Conservation (phyloP, 2,797 vertebrate genomes). For the Coendou prehensilis region DNA sequence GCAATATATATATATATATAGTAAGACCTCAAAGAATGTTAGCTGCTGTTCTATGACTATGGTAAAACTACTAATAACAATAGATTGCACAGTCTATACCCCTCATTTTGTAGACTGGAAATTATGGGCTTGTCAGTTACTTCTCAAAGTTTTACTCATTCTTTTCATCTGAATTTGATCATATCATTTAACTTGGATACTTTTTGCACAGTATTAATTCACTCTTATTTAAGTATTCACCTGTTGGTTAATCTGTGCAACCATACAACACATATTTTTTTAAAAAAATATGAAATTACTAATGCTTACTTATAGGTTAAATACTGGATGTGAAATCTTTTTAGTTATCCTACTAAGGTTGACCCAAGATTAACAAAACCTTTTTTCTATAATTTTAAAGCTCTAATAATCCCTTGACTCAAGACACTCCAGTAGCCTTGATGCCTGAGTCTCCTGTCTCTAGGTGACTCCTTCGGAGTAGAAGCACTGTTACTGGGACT, state of each 20-base stretch:
- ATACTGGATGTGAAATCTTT: not conserved
- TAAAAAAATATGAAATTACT: not conserved
- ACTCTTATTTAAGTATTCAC: slow-evolving; percentile 11
- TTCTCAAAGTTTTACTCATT: slow-evolving; percentile 56
- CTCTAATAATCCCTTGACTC: not conserved
- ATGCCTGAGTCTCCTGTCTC: not conserved
- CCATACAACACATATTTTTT: not conserved
- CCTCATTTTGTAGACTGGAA: not conserved
- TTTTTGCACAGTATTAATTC: slow-evolving; percentile 40
- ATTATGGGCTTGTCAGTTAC: not conserved
- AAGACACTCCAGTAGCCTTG: not conserved
- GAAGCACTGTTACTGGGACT: not conserved
- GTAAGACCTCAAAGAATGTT: not conserved
- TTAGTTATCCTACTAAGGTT: slow-evolving; percentile 5
- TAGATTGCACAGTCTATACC: not conserved
- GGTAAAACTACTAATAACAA: not conserved
- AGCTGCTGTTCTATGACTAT: not conserved
- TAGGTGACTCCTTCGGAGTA: not conserved
- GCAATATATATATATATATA: not conserved
- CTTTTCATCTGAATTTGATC: not conserved
- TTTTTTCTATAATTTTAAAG: slow-evolving; percentile 37
- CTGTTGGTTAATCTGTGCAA: not conserved
- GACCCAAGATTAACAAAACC: not conserved
- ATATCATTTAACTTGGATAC: not conserved
- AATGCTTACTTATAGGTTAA: slow-evolving; percentile 20